Percentiles rank a stretch among this genome's conserved stretches.
phyloP scores from a whole-genome alignment of 1,140 invertebrate species.

The Cotesia vestalis region DNA sequence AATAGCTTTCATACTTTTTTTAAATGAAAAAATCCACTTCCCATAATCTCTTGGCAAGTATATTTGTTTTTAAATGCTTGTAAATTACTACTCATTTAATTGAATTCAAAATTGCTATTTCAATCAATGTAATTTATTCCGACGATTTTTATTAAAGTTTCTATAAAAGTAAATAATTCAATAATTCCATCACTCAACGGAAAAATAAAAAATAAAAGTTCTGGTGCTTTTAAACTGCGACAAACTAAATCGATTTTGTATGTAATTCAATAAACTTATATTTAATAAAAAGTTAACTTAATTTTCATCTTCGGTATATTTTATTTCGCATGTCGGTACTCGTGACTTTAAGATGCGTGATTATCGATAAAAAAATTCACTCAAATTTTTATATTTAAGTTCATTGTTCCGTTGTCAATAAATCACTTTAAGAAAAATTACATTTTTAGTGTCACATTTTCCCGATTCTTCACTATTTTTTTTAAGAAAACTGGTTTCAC shows the following conservation, averaged over 20 bases:
- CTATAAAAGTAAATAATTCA: too few relatives aligned
- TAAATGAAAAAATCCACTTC: neutral
- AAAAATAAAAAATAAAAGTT: neutral
- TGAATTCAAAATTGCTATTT: too few relatives aligned
- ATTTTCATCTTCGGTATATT: neutral
- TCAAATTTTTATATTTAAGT: neutral
- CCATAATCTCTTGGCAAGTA: too few relatives aligned
- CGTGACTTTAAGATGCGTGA: neutral
- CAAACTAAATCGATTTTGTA: neutral
- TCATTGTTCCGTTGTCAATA: neutral
- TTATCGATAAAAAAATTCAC: too few relatives aligned
- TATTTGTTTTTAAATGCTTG: too few relatives aligned
- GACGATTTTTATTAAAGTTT: too few relatives aligned
- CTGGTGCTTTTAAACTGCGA: too few relatives aligned
- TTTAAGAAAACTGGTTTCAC: too few relatives aligned
- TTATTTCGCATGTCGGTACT: neutral
- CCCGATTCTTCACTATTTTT: too few relatives aligned
- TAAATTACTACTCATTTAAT: too few relatives aligned
- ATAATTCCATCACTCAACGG: neutral
- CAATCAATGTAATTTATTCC: too few relatives aligned
- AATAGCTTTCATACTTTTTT: neutral
- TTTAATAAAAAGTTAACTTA: conserved; percentile 4
- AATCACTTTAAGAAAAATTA: neutral
- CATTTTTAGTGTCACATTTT: too few relatives aligned
- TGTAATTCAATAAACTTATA: conserved; percentile 1